Evolutionary conservation across 1,140 invertebrate species (phyloP), one percentile per base, ranked within the genome.

Genomic region (Euura lappo): DNA sequence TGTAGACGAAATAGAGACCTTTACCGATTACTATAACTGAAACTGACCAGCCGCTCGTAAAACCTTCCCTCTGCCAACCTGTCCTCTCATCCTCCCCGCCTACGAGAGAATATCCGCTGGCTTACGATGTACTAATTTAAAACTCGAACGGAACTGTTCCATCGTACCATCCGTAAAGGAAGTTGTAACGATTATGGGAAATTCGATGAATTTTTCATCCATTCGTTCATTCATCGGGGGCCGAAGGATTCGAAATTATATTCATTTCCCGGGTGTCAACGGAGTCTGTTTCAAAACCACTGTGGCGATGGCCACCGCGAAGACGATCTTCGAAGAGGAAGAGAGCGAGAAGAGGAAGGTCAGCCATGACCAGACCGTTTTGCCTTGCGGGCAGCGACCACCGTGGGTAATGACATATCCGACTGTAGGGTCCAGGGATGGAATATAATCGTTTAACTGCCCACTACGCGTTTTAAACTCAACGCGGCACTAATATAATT

Each of bases 401-500:
- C 28, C 28, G 28, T 28, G 28, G 11, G 67, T 68, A 68, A 68
- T 68, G 28, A 68, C 67, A 43, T 43, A 43, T 70, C 69, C 2
- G 69, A 45, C 69, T 45, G 4, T 13, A 13, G 45, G 28, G 28
- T 28, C 28, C 28, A 28, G 28, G 28, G 28, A 10, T 42, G 69
- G 45, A 44, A 45, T 42, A 44, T 70, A 70, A 70, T 70, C 69
- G 69, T 70, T 70, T 70, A 70, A 70, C 69, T 47, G 44, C 3
- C 42, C 69, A 13, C 69, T 42, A 10, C 11, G 69, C 44, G 11
- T 45, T 47, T 47, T 44, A 70, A 70, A 28, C 4, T 60, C 69
- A 28, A 11, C 45, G 69, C 42, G n/a, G 8, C 69, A 6, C 7
- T 4, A 60, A n/a, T 44, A 47, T 45, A 70, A 70, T 44, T 11